These are phyloP conservation scores for Cyprinodon brontotheroides DNA, from an alignment of 2,113 vertebrate species.

Conservation along the genomic window DNA sequence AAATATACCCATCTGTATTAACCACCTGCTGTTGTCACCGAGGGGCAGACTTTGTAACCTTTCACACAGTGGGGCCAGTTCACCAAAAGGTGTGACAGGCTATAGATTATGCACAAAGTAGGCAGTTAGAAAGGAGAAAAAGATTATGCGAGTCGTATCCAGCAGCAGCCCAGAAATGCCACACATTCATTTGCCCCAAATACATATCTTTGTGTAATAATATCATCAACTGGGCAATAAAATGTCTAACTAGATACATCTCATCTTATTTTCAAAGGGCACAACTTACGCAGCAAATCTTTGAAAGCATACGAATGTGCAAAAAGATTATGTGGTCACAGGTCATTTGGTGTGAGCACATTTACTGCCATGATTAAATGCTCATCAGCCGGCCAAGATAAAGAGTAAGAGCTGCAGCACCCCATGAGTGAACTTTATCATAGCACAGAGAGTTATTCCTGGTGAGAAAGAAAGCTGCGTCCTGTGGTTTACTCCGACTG, in stretches of 20 bases:
- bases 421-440: conserved; percentile 18
- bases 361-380: conserved; percentile 24
- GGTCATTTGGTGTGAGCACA: neutral
- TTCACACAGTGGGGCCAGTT: conserved; percentile 43
- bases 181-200: conserved; percentile 23
- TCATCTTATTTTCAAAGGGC: conserved; percentile 21
- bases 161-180: conserved; percentile 24
- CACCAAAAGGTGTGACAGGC: conserved; percentile 36
- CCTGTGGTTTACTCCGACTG: conserved; percentile 37
- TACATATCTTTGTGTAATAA: conserved; percentile 38
- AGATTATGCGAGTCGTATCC: conserved; percentile 31
- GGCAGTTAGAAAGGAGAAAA: conserved; percentile 31
- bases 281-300: conserved; percentile 13
- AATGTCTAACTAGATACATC: conserved; percentile 1
- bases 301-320: conserved; percentile 7
- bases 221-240: conserved; percentile 3
- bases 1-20: conserved; percentile 36
- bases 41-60: conserved; percentile 19
- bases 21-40: conserved; percentile 26
- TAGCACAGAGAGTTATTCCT: conserved; percentile 26
- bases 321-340: conserved; percentile 4
- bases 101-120: conserved; percentile 40
- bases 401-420: neutral
- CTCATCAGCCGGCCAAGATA: conserved; percentile 12
- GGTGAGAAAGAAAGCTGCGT: conserved; percentile 38